Percentiles rank a stretch among this genome's conserved stretches.
phyloP scores from a whole-genome alignment of 2,797 vertebrate genomes.

The Enteromius thamalakanensis region DNA sequence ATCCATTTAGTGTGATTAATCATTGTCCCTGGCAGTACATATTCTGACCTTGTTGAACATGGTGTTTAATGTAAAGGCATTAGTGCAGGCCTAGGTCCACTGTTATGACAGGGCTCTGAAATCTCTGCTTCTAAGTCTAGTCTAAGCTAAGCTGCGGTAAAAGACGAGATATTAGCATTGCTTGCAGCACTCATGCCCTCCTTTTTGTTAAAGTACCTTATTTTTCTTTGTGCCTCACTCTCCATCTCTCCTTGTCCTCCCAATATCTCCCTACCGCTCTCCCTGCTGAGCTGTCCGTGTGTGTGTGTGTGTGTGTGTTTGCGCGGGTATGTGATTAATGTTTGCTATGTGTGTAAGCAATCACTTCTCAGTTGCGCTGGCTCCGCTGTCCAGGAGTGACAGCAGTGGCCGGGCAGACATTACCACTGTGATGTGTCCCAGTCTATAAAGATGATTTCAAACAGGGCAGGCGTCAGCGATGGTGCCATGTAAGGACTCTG shows the following conservation, averaged over 20 bases:
- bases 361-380: constrained; percentile 72
- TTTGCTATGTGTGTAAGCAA: constrained; percentile 74
- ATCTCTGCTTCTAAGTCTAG: constrained; percentile 58
- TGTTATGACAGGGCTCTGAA: constrained; percentile 59
- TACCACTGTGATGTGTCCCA: constrained; percentile 63
- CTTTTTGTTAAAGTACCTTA: constrained; percentile 52
- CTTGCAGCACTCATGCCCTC: constrained; percentile 61
- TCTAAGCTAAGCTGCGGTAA: constrained; percentile 70
- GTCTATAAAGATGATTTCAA: constrained; percentile 76
- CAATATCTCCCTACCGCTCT: constrained; percentile 33
- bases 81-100: constrained; percentile 41
- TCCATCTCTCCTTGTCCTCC: constrained; percentile 52
- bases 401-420: constrained; percentile 64
- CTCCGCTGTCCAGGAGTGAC: constrained; percentile 67
- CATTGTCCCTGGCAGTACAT: constrained; percentile 65
- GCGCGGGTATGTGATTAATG: constrained; percentile 73
- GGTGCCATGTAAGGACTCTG: constrained; percentile 56
- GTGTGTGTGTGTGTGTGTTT: constrained; percentile 36
- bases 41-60: constrained; percentile 66
- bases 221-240: constrained; percentile 56
- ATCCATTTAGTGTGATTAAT: constrained; percentile 68
- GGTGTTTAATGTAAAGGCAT: constrained; percentile 66
- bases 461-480: constrained; percentile 69
- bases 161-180: constrained; percentile 73
- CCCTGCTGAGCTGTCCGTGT: constrained; percentile 8